phyloP scores from a whole-genome alignment of 1,140 invertebrate genomes.

The Scaptomyza graminum region DNA sequence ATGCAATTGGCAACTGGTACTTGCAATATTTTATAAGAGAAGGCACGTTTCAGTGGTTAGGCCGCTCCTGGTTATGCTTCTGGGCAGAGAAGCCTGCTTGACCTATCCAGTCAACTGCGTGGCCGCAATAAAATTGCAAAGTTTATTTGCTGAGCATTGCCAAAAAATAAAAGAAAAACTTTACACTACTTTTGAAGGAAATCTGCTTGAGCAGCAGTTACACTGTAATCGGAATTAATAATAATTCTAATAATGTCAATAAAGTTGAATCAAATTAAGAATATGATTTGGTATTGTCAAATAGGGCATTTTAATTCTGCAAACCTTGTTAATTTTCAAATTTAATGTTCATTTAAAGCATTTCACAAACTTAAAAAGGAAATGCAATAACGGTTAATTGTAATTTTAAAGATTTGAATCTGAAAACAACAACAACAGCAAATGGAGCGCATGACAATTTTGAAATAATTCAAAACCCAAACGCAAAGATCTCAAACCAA shows the following conservation, averaged over 20 bases:
- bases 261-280: no score
- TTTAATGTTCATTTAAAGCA: no score
- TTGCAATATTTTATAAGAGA: conserved; percentile 74
- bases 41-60: conserved; percentile 75
- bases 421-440: no score
- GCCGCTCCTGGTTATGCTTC: conserved; percentile 13
- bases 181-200: neutral
- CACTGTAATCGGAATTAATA: neutral
- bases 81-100: neutral
- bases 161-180: conserved; percentile 43
- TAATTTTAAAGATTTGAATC: no score
- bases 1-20: conserved; percentile 65
- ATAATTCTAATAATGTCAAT: no score
- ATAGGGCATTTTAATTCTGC: no score
- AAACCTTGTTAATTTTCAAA: no score
- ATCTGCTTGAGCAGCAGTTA: neutral
- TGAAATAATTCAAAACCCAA: conserved; percentile 5
- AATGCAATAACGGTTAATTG: no score
- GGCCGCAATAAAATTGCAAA: conserved; percentile 70
- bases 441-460: no score
- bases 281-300: no score
- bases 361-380: no score
- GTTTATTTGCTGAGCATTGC: conserved; percentile 67
- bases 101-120: conserved; percentile 50
- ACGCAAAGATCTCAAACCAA: neutral